Evolutionary conservation across 2,113 vertebrate genomes (phyloP).

Genomic region (Microtus richardsoni): DNA sequence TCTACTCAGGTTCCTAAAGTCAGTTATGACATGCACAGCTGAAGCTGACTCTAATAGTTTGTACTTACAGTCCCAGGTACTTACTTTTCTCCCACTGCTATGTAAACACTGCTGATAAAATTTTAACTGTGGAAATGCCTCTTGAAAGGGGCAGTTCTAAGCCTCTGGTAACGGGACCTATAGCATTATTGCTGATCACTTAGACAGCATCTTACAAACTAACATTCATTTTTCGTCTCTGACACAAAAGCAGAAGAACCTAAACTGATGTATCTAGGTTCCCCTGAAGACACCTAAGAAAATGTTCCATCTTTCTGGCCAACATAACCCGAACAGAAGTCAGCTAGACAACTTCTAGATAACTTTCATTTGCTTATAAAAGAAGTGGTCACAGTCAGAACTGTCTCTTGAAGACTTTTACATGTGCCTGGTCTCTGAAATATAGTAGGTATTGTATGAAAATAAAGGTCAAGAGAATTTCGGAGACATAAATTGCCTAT

Average conservation of each 20-base stretch:
- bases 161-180: no score
- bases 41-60: not conserved
- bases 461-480: constrained; percentile 2
- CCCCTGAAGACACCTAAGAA: not conserved
- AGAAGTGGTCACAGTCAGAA: not conserved
- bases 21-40: not conserved
- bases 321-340: not conserved
- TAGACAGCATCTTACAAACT: not conserved
- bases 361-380: not conserved
- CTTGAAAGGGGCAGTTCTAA: not conserved
- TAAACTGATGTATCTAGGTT: not conserved
- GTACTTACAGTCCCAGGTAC: not conserved
- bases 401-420: not conserved
- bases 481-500: not conserved
- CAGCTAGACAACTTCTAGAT: not conserved
- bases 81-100: constrained; percentile 15
- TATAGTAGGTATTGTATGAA: not conserved
- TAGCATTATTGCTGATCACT: not conserved
- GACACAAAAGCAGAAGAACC: not conserved
- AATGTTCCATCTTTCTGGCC: not conserved
- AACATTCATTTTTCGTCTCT: not conserved
- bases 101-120: not conserved
- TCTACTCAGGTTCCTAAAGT: not conserved
- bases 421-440: not conserved
- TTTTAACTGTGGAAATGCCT: not conserved